A percentile compares a stretch with the other conserved stretches of the same genome.
Conservation (phyloP, 1,140 invertebrate species). For the Cotesia typhae region DNA sequence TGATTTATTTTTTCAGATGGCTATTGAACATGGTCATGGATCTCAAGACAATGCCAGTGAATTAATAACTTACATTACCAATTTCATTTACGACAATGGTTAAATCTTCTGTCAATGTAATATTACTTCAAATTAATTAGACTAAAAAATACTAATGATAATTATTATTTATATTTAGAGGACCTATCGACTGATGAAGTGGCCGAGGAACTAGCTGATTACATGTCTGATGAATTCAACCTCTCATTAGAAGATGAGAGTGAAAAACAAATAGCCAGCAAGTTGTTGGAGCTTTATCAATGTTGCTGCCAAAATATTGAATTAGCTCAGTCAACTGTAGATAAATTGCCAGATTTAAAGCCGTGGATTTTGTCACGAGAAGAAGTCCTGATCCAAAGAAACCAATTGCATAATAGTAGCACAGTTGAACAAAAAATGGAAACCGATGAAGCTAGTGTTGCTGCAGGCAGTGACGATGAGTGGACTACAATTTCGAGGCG, state of each 20-base stretch:
- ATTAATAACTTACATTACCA: constrained; percentile 50
- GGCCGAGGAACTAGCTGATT: constrained; percentile 51
- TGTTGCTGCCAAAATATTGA: constrained; percentile 44
- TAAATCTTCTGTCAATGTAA: constrained; percentile 7
- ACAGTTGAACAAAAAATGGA: constrained; percentile 33
- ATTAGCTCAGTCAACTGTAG: constrained; percentile 43
- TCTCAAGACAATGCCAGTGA: constrained; percentile 43
- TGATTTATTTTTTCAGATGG: constrained; percentile 43
- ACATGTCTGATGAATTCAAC: constrained; percentile 51
- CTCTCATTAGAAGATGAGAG: constrained; percentile 55
- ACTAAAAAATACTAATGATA: not conserved
- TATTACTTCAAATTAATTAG: not conserved
- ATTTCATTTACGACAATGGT: constrained; percentile 54
- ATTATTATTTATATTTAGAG: constrained; percentile 41
- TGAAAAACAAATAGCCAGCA: constrained; percentile 51
- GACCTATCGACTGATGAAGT: constrained; percentile 45
- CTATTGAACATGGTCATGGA: constrained; percentile 55
- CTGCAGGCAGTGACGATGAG: constrained; percentile 34
- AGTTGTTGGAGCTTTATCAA: constrained; percentile 51
- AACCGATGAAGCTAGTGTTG: constrained; percentile 27
- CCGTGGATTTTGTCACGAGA: constrained; percentile 47
- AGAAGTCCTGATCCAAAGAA: constrained; percentile 24
- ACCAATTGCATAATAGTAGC: not conserved
- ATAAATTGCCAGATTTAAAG: constrained; percentile 52
- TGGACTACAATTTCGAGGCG: constrained; percentile 48